Evolutionary conservation across 2,888 invertebrate species (phyloP).

Genomic region (Sinopyrophorus schimmeli): DNA sequence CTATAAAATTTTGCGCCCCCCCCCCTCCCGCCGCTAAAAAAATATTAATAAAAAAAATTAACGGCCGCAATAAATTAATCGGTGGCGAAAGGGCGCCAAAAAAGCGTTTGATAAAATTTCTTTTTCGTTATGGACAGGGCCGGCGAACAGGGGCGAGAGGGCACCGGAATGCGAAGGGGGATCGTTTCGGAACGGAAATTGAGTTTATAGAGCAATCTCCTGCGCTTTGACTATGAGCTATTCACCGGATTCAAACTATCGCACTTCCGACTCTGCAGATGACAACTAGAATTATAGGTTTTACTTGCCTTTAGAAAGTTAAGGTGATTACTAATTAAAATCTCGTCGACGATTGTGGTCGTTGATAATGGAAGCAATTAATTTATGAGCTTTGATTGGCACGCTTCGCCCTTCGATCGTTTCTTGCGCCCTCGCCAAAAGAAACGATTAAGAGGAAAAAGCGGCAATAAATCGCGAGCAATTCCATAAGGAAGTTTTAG

Average conservation of each 20-base stretch:
- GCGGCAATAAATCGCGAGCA: slow-evolving; percentile 24
- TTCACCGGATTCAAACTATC: slow-evolving; percentile 38
- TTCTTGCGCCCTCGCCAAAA: neutral
- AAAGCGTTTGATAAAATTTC: no score
- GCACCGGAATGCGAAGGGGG: slow-evolving; percentile 36
- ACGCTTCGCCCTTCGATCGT: neutral
- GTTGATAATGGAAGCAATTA: slow-evolving; percentile 13
- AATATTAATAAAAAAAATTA: no score
- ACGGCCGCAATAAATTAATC: no score
- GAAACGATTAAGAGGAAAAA: slow-evolving; percentile 3
- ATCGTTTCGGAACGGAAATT: slow-evolving; percentile 44
- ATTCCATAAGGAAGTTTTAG: slow-evolving; percentile 31
- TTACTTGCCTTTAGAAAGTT: slow-evolving; percentile 30
- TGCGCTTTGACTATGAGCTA: slow-evolving; percentile 44
- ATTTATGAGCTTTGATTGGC: slow-evolving; percentile 3
- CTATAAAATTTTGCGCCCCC: no score
- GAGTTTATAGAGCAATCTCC: slow-evolving; percentile 46
- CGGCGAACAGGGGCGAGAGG: slow-evolving; percentile 9
- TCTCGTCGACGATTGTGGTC: slow-evolving; percentile 6
- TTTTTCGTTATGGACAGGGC: no score
- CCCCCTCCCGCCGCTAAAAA: no score
- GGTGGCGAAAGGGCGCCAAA: no score
- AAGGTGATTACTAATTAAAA: slow-evolving; percentile 33
- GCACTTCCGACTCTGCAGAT: slow-evolving; percentile 32
- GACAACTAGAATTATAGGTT: slow-evolving; percentile 33